Evolutionary conservation across 2,888 invertebrate species (phyloP), one percentile per base, ranked within the genome.

Genomic region (Toxonevra muliebris): DNA sequence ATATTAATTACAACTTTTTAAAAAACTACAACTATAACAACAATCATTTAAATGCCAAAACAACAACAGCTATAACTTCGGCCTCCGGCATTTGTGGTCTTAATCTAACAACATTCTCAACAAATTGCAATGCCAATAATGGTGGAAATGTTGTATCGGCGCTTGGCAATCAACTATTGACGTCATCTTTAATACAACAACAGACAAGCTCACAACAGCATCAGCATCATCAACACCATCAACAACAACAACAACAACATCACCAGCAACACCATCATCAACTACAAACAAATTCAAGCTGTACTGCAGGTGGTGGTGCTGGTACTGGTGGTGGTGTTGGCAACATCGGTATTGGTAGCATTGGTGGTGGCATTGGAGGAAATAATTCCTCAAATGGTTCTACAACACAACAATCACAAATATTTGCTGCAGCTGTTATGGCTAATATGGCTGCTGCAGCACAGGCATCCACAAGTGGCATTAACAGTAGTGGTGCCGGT

Each of bases 31-130:
- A 74, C 66, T 70, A 74, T 73, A 65, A 72, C 76, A 74, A 77
- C 76, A 75, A 71, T 69, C 70, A 74, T 75, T 77, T 74, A 70
- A 74, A 76, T 74, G 76, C 72, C 75, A 78, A 30, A 30, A 77
- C 74, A 62, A 73, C 75, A 57, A 65, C 74, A 72, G 80, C 80
- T 77, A 80, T 80, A 76, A 76, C 79, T 78, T 79, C 82, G 75
- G 79, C 82, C 66, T 77, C 82, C 72, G 79, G 79, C 76, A 82
- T 81, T 73, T 79, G 82, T 77, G 80, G 83, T 73, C 77, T 84
- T 76, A 85, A 83, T 75, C 75, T 84, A 64, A 82, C 85, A 64
- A 82, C 83, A 71, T 83, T 82, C 74, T 79, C 83, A 69, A 76
- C 79, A 72, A 80, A 78, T 71, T 79, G 80, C 69, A 78, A 74